phyloP scores from a whole-genome alignment of 2,888 invertebrate genomes.

The Lasioglossum vierecki region DNA sequence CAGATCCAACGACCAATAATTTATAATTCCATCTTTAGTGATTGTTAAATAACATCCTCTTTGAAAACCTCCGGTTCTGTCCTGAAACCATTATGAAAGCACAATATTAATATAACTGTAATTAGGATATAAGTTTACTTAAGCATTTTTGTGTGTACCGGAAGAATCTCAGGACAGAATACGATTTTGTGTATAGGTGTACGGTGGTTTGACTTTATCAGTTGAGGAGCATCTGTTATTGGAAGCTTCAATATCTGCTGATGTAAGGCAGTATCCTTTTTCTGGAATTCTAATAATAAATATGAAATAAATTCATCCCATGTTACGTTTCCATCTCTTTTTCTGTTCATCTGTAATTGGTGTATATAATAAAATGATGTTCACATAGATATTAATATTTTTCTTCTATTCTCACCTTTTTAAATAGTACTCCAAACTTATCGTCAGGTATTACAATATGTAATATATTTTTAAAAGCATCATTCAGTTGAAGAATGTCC shows the following conservation, averaged over 20 bases:
- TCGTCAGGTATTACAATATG: conserved; percentile 82
- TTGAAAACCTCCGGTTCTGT: conserved; percentile 86
- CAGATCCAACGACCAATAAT: conserved; percentile 91
- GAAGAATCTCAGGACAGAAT: conserved; percentile 87
- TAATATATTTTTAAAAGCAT: conserved; percentile 71
- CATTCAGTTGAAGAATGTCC: conserved; percentile 66
- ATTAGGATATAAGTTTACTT: neutral
- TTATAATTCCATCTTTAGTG: conserved; percentile 91
- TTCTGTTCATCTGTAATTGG: conserved; percentile 85
- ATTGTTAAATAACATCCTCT: conserved; percentile 90
- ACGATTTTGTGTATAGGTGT: conserved; percentile 88
- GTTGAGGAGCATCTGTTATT: conserved; percentile 86
- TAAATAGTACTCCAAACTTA: conserved; percentile 87
- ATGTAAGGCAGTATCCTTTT: conserved; percentile 87
- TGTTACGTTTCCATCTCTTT: conserved; percentile 85
- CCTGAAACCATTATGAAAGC: conserved; percentile 77
- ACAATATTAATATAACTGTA: neutral
- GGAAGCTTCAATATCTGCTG: conserved; percentile 87
- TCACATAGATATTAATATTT: neutral
- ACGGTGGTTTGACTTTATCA: conserved; percentile 88
- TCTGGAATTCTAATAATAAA: conserved; percentile 90
- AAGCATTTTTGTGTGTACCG: conserved; percentile 78
- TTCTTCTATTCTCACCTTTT: conserved; percentile 84
- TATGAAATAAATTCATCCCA: conserved; percentile 93
- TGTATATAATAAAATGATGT: neutral